Conservation (phyloP, 2,888 invertebrate genomes). For the Crioceris asparagi region DNA sequence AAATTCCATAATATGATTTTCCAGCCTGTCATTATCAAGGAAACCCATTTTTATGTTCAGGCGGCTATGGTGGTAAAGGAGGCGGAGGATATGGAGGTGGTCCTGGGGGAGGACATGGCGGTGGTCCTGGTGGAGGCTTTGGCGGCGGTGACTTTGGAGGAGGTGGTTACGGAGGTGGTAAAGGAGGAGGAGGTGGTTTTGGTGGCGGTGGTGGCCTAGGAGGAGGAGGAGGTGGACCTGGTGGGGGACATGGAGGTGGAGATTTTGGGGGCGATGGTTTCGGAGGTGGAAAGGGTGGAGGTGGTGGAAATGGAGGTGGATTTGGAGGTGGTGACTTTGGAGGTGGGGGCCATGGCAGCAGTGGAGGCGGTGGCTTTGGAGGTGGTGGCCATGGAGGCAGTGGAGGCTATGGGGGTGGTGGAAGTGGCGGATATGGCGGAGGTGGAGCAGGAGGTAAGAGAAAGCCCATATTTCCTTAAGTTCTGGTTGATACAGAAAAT, state of each 20-base stretch:
- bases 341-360: constrained; percentile 3
- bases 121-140: constrained; percentile 6
- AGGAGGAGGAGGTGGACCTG: constrained; percentile 6
- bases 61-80: constrained; percentile 7
- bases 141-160: constrained; percentile 8
- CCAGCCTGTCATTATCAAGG: no score
- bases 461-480: not conserved
- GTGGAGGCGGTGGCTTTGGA: constrained; percentile 2
- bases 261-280: constrained; percentile 6
- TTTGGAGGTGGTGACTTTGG: constrained; percentile 2
- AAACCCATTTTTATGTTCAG: no score
- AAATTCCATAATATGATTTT: no score
- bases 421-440: constrained; percentile 4
- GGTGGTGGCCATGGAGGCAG: not conserved
- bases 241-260: constrained; percentile 9
- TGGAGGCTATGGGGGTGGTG: constrained; percentile 3
- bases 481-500: not conserved
- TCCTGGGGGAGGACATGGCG: constrained; percentile 7
- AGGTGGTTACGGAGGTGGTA: constrained; percentile 5
- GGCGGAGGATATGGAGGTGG: constrained; percentile 4
- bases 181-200: constrained; percentile 7
- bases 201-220: constrained; percentile 1
- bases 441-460: constrained; percentile 5
- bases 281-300: constrained; percentile 10
- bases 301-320: not conserved